Conservation (phyloP, 2,797 vertebrate genomes). For the Huso huso region DNA sequence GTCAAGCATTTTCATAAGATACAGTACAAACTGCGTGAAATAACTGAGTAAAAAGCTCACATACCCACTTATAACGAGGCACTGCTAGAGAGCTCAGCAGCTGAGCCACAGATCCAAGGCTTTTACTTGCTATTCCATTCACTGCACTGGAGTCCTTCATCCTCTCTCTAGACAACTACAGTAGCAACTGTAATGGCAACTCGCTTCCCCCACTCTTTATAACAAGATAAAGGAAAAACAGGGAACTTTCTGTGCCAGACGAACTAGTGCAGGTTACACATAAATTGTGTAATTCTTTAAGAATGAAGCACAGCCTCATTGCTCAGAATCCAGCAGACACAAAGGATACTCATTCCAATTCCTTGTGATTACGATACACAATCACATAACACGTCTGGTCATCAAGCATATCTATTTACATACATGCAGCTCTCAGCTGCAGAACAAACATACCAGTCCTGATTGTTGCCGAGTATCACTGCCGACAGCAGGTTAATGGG, state of each 20-base stretch:
- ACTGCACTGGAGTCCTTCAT: background rate
- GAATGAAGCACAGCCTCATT: background rate
- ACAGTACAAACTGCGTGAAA: too few species aligned
- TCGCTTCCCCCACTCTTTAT: background rate
- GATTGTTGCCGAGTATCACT: background rate
- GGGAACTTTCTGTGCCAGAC: background rate
- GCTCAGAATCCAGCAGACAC: background rate
- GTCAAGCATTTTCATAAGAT: too few species aligned
- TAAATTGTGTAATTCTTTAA: too few species aligned
- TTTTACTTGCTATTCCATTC: constrained; percentile 45
- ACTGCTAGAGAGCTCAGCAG: constrained; percentile 60
- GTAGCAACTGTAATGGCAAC: background rate
- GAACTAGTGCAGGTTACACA: background rate
- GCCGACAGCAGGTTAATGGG: background rate
- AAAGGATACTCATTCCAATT: background rate
- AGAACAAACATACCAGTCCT: background rate
- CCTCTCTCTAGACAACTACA: background rate
- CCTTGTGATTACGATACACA: background rate
- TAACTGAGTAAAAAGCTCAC: constrained; percentile 16
- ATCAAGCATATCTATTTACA: background rate
- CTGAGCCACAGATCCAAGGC: constrained; percentile 53
- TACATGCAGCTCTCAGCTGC: background rate
- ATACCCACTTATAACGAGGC: constrained; percentile 65
- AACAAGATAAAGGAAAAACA: background rate
- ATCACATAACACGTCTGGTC: background rate